A percentile compares a stretch with the other conserved stretches of the same genome.
phyloP scores from a whole-genome alignment of 2,888 invertebrate species.

The Cephus pygmeus region DNA sequence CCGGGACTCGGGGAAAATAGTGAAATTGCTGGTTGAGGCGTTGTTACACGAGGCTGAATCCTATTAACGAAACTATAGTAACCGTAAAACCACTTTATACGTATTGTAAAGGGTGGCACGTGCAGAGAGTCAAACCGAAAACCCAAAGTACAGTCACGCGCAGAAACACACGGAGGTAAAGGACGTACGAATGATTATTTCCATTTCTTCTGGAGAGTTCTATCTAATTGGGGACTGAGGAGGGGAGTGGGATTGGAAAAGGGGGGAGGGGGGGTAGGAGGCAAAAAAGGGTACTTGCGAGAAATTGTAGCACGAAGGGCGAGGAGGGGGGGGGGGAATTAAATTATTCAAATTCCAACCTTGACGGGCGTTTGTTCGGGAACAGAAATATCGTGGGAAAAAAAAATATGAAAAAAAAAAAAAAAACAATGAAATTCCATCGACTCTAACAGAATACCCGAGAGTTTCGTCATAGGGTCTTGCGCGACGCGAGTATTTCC shows the following conservation, averaged over 20 bases:
- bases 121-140: not conserved
- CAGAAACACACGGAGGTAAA: not conserved
- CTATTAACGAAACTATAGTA: not conserved
- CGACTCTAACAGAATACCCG: not conserved
- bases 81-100: not conserved
- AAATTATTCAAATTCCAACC: not conserved
- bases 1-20: conserved; percentile 37
- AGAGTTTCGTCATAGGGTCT: not conserved
- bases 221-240: not conserved
- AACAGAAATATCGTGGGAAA: not conserved
- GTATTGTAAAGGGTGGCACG: not conserved
- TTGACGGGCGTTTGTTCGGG: not conserved
- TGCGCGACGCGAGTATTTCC: not conserved
- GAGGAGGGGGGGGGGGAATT: not conserved
- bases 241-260: not conserved
- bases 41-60: conserved; percentile 34
- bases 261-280: too few relatives aligned
- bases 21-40: conserved; percentile 35
- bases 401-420: not conserved
- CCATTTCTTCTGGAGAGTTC: not conserved
- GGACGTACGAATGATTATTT: not conserved
- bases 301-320: not conserved
- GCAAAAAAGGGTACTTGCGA: not conserved
- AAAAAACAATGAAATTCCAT: not conserved
- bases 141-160: not conserved